phyloP scores from a whole-genome alignment of 1,140 invertebrate genomes.

The Callitettix versicolor region DNA sequence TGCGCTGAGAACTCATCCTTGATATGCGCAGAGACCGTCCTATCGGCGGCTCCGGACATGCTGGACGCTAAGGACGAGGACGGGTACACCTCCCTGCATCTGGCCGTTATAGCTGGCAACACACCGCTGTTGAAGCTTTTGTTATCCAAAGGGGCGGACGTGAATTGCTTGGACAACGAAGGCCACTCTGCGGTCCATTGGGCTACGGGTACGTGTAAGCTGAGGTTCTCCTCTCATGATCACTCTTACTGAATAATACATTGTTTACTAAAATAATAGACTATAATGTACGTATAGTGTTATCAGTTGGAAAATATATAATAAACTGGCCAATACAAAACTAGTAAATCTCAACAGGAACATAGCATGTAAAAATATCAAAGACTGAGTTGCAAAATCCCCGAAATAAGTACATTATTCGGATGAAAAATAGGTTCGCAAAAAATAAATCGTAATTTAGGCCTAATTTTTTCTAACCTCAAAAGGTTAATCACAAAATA shows the following conservation, averaged over 20 bases:
- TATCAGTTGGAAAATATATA: too few relatives aligned
- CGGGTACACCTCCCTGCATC: conserved; percentile 85
- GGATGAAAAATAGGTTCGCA: too few relatives aligned
- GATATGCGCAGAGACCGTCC: conserved; percentile 55
- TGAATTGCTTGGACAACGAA: conserved; percentile 83
- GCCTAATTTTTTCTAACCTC: too few relatives aligned
- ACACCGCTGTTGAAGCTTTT: conserved; percentile 69
- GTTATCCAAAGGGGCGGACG: conserved; percentile 70
- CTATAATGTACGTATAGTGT: too few relatives aligned
- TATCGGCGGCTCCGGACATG: conserved; percentile 65
- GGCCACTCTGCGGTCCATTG: conserved; percentile 94
- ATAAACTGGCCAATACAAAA: too few relatives aligned
- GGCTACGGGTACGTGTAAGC: conserved; percentile 88
- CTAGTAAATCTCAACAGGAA: too few relatives aligned
- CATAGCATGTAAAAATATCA: too few relatives aligned
- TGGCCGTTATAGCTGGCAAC: conserved; percentile 86
- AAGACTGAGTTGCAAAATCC: too few relatives aligned
- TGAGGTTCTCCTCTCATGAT: background rate
- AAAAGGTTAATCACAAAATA: too few relatives aligned
- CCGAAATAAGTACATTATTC: too few relatives aligned
- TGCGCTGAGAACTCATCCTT: conserved; percentile 61
- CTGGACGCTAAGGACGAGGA: conserved; percentile 78
- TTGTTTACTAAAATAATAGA: background rate
- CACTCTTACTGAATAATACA: background rate
- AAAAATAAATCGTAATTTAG: too few relatives aligned